phyloP scores from a whole-genome alignment of 1,140 invertebrate genomes.

The Sarcophaga peregrina region DNA sequence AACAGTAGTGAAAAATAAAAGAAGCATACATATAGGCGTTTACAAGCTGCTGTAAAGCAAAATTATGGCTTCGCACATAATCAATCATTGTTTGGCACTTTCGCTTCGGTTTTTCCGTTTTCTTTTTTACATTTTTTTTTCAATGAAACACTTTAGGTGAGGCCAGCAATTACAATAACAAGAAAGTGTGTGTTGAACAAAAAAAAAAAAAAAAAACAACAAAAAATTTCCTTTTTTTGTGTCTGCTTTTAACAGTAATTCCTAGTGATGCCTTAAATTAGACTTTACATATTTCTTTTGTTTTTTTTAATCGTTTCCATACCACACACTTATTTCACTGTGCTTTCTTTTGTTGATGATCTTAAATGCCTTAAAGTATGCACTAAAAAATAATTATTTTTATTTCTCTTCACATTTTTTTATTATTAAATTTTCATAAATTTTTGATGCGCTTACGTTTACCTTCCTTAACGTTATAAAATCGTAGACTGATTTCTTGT shows the following conservation, averaged over 20 bases:
- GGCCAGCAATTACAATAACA: no score
- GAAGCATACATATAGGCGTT: constrained; percentile 13
- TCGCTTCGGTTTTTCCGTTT: background rate
- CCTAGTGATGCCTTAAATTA: background rate
- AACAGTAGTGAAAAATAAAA: background rate
- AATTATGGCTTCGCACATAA: background rate
- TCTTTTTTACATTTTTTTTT: no score
- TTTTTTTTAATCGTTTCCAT: background rate
- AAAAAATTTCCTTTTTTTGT: no score
- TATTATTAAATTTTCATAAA: constrained; percentile 16
- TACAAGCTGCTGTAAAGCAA: background rate
- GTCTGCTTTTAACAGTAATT: background rate
- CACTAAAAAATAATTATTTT: background rate
- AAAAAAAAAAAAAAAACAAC: no score
- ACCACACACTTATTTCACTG: no score
- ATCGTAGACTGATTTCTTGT: constrained; percentile 31
- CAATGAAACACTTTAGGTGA: no score
- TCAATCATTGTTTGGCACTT: background rate
- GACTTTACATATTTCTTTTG: background rate
- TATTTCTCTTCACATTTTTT: background rate
- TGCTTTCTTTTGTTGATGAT: no score
- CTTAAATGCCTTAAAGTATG: background rate
- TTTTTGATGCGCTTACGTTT: constrained; percentile 33
- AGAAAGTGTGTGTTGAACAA: no score
- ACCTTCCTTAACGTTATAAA: constrained; percentile 25